Evolutionary conservation across 2,888 invertebrate species (phyloP), one percentile per base, ranked within the genome.

Genomic region (Lasioglossum calceatum): DNA sequence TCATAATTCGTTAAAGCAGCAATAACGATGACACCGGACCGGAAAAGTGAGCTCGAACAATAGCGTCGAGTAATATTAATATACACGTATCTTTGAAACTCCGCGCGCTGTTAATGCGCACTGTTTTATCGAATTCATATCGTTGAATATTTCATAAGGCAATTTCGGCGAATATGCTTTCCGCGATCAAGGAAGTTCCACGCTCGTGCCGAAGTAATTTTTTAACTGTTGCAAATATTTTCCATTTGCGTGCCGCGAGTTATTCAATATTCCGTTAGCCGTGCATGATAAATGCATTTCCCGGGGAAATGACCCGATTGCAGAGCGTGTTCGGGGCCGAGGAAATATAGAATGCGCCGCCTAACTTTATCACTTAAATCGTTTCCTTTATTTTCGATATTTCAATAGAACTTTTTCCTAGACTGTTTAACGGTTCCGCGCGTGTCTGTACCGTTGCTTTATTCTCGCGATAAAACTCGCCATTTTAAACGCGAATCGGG

Each of bases 211-310:
- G 32, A 81, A 81, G 44, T 61, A 54, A 82, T 71, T 74, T 79
- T 79, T 78, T 79, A 82, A 82, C 72, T 39, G 54, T 3, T 14
- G 14, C 27, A 36, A 61, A 79, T 64, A 67, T 85, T 78, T 47
- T 44, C 54, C 71, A 39, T 76, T 54, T 71, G 36, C 16, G 27
- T 23, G 44, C 0, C 16, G 3, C 50, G 39, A 58, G 76, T 54
- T 82, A 78, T 85, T 72, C 50, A 74, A 76, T 85, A 79, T 76
- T 54, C 36, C 75, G 36, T 82, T 75, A 74, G 71, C 50, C 72
- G 54, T 44, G 14, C 23, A 4, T 16, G 27, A 76, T 76, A 79
- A 83, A 47, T 16, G 64, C 64, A 36, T 54, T 54, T 71, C 5
- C 58, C 75, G 10, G 32, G 23, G 27, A 47, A 71, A 42, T 27